Conservation (phyloP, 1,140 invertebrate species). For the Camponotus vicinus region DNA sequence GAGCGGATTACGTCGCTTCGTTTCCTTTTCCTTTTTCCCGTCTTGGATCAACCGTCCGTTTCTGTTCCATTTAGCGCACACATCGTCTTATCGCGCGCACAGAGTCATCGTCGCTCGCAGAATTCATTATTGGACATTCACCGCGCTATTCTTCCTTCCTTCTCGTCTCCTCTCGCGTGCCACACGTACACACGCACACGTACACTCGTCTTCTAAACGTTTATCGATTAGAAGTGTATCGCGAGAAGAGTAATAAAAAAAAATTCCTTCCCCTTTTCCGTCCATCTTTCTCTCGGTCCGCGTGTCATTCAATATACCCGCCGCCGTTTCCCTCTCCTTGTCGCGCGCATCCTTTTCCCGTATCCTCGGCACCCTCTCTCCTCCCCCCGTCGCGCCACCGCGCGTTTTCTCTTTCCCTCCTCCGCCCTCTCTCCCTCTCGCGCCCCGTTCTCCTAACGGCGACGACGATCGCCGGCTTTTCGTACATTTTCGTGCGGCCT, state of each 20-base stretch:
- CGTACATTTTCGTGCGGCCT: constrained; percentile 79
- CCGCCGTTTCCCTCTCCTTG: not conserved
- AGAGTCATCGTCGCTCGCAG: not conserved
- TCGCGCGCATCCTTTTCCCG: constrained; percentile 6
- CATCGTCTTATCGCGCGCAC: constrained; percentile 40
- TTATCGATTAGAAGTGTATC: constrained; percentile 43
- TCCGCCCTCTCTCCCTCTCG: constrained; percentile 32
- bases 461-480: constrained; percentile 72
- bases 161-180: not conserved
- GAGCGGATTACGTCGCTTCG: not conserved
- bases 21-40: not conserved
- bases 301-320: constrained; percentile 31
- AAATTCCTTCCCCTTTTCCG: not conserved
- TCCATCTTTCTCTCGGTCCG: constrained; percentile 33
- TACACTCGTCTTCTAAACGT: constrained; percentile 36
- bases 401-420: constrained; percentile 5
- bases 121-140: constrained; percentile 20
- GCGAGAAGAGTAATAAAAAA: not conserved
- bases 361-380: not conserved
- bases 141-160: constrained; percentile 13
- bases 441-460: constrained; percentile 21
- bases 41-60: not conserved
- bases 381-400: not conserved
- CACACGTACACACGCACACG: not conserved
- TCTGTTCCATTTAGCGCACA: constrained; percentile 18